Conservation (phyloP, 1,140 invertebrate species). For the Rhizoglyphus robini region DNA sequence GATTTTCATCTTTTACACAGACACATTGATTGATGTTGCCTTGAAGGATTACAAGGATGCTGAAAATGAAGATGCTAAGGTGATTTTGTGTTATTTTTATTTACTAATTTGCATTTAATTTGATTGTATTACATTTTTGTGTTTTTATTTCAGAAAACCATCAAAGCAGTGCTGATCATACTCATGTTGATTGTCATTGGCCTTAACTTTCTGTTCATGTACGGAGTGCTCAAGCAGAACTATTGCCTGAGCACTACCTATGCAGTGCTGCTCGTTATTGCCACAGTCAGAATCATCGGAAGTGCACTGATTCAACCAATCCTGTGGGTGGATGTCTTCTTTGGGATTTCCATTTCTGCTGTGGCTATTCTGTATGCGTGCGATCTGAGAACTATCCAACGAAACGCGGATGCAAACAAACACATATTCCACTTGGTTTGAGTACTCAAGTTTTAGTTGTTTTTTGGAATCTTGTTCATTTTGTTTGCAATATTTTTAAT, state of each 20-base stretch:
- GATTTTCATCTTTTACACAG: too few relatives aligned
- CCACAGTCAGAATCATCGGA: not conserved
- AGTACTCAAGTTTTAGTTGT: too few relatives aligned
- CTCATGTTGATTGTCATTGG: not conserved
- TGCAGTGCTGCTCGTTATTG: not conserved
- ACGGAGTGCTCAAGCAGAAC: not conserved
- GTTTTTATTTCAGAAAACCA: not conserved
- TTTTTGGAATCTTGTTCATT: too few relatives aligned
- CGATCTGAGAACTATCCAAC: not conserved
- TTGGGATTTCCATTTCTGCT: not conserved
- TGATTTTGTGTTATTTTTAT: too few relatives aligned
- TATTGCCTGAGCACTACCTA: not conserved
- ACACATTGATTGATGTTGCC: too few relatives aligned
- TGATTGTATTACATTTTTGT: not conserved
- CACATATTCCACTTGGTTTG: too few relatives aligned
- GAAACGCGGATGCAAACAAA: too few relatives aligned
- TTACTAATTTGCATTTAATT: not conserved
- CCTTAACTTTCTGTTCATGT: not conserved
- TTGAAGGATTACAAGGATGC: too few relatives aligned
- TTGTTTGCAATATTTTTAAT: too few relatives aligned
- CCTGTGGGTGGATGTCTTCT: not conserved
- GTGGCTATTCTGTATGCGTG: not conserved
- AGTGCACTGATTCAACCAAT: not conserved
- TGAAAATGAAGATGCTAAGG: too few relatives aligned
- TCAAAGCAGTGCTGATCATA: not conserved